Base-by-base conservation (phyloP, 2,797 vertebrate species). In the Paramormyrops hopkinsi region DNA sequence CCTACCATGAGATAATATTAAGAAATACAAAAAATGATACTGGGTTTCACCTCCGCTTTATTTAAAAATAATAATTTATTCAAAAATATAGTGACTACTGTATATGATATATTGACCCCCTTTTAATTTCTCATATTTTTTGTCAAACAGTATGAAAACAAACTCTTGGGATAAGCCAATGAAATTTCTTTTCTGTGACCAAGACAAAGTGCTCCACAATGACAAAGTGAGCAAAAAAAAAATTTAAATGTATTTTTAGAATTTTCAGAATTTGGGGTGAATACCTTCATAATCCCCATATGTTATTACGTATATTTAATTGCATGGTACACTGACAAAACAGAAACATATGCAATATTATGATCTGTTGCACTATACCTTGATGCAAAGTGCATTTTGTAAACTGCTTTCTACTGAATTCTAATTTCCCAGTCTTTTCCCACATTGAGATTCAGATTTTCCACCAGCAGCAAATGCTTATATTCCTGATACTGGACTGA, bases 341-440 rank as follows among this genome's bases (percentile, higher is more conserved):
- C 29, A 79, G 41, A 9, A 79, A 44, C 37, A n/a, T n/a, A 37
- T 14, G 65, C 65, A 37, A 33, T 73, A 79, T 44, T 41, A 44
- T 19, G 37, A 41, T 19, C 41, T 44, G 17, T 44, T 41, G 73
- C 17, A 44, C 37, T 41, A 41, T 37, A 41, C 37, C 44, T 17
- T 46, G 51, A 12, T 11, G 59, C 29, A 37, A 41, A 76, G 25
- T 33, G 3, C 73, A 37, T 79, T 79, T 41, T 79, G 3, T 44
- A 44, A 44, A 44, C 73, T 29, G 83, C 19, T 29, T 56, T 83
- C 88, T 88, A 90, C 88, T 54, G 89, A 41, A 95, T 92, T 4
- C 89, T 93, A 5, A 96, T 92, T 53, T 96, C 94, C 95, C 96
- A 96, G 93, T 95, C 94, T 37, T 46, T 62, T 0, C 56, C 51